Evolutionary conservation across 1,140 invertebrate species (phyloP).

Genomic region (Andrena cerasifolii): DNA sequence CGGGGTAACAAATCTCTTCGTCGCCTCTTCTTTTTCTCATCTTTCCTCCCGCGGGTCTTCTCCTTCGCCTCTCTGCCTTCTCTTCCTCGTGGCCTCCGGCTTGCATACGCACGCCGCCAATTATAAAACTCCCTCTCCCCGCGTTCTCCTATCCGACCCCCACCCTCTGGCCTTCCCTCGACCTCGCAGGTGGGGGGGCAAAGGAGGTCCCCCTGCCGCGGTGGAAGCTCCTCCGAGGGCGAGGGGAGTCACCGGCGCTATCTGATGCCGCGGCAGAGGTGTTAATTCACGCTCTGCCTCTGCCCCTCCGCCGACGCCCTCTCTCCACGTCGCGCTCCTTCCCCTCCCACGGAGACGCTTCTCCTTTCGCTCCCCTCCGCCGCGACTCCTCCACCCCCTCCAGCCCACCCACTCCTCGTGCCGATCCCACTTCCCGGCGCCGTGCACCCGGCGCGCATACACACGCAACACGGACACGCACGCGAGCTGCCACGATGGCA

Average conservation of each 20-base stretch:
- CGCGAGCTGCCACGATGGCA: constrained; percentile 20
- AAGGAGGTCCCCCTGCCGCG: constrained; percentile 61
- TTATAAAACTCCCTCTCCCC: constrained; percentile 64
- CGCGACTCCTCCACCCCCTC: background rate
- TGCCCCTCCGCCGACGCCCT: constrained; percentile 58
- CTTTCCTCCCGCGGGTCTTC: constrained; percentile 27
- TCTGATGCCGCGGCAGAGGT: constrained; percentile 79
- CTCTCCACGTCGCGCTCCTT: constrained; percentile 24
- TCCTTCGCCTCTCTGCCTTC: background rate
- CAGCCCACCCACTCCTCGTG: constrained; percentile 21
- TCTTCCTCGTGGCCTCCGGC: constrained; percentile 33
- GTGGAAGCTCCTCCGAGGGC: constrained; percentile 43
- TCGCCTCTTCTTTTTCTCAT: constrained; percentile 40
- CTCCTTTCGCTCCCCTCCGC: constrained; percentile 40
- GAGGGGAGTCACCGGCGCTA: constrained; percentile 64
- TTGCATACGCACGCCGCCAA: constrained; percentile 68
- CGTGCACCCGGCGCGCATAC: background rate
- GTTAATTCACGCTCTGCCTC: constrained; percentile 79
- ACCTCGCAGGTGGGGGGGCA: constrained; percentile 39
- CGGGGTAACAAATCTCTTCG: constrained; percentile 58
- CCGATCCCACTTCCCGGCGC: background rate
- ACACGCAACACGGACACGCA: constrained; percentile 23
- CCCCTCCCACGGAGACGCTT: constrained; percentile 33
- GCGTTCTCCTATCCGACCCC: background rate
- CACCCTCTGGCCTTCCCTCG: constrained; percentile 34